These are phyloP conservation scores for Thelaira solivaga DNA, from an alignment of 2,888 invertebrate genomes.

Conservation along the genomic window DNA sequence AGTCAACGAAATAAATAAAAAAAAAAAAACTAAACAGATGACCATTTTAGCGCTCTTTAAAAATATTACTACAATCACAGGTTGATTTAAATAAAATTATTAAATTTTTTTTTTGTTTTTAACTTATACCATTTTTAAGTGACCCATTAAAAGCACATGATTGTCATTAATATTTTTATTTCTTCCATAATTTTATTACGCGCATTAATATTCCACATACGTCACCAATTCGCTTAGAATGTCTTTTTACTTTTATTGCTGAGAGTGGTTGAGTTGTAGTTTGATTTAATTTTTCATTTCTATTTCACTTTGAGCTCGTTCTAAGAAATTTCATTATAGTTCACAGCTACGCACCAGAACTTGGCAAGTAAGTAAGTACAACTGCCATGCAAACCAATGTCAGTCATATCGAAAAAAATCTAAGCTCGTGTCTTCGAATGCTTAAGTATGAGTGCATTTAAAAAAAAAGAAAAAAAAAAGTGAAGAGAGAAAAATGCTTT, in stretches of 20 bases:
- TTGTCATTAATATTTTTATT: too few species aligned
- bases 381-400: constrained; percentile 23
- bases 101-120: too few species aligned
- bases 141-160: too few species aligned
- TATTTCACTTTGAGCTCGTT: neutral
- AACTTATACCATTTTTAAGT: too few species aligned
- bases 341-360: neutral
- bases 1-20: too few species aligned
- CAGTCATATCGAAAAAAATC: constrained; percentile 30
- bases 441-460: constrained; percentile 4
- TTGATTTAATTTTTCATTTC: constrained; percentile 46
- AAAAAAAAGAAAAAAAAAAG: neutral
- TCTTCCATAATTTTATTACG: too few species aligned
- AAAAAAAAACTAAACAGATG: too few species aligned
- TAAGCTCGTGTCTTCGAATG: neutral
- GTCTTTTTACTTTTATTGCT: neutral
- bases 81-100: too few species aligned
- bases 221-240: neutral
- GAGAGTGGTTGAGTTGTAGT: constrained; percentile 7
- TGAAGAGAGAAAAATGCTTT: too few species aligned
- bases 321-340: constrained; percentile 24
- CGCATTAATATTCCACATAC: constrained; percentile 50
- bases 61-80: too few species aligned
- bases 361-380: neutral
- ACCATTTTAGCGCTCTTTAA: too few species aligned